These are phyloP conservation scores for Diplazon laetatorius DNA, from an alignment of 2,888 invertebrate species.

Conservation along the genomic window DNA sequence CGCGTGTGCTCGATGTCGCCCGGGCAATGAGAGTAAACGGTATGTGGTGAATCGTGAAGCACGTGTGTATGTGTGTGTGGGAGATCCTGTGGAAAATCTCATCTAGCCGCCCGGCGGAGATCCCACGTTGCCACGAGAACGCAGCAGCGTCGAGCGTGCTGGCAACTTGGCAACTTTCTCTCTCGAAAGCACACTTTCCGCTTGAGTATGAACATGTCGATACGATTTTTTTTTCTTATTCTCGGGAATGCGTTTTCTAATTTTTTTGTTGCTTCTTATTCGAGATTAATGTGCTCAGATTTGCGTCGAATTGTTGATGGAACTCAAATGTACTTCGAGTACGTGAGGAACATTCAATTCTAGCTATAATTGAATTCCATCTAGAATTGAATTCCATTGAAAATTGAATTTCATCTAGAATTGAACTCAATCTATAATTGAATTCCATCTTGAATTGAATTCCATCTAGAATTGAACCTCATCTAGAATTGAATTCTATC, in stretches of 20 bases:
- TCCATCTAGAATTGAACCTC: too few species aligned
- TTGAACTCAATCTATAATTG: too few species aligned
- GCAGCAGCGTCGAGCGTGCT: conserved; percentile 42
- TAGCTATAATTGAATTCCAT: too few species aligned
- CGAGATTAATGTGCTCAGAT: too few species aligned
- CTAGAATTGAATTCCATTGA: too few species aligned
- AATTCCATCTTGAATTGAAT: too few species aligned
- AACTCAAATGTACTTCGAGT: too few species aligned
- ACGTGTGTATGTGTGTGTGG: conserved; percentile 13
- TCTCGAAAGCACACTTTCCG: conserved; percentile 64
- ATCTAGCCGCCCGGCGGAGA: conserved; percentile 16
- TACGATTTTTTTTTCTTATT: conserved; percentile 33
- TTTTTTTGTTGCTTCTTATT: too few species aligned
- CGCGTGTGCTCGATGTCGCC: conserved; percentile 46
- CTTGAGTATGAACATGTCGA: conserved; percentile 36
- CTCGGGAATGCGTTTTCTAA: conserved; percentile 36
- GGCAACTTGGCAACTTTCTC: conserved; percentile 59
- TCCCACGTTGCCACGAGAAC: conserved; percentile 41
- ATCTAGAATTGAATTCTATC: too few species aligned
- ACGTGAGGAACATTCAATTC: too few species aligned
- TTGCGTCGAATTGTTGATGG: too few species aligned
- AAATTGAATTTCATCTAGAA: too few species aligned
- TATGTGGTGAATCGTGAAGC: conserved; percentile 15
- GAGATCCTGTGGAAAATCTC: conserved; percentile 46
- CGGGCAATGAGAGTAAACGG: conserved; percentile 38